phyloP scores from a whole-genome alignment of 2,888 invertebrate genomes.

The Nasonia oneida region DNA sequence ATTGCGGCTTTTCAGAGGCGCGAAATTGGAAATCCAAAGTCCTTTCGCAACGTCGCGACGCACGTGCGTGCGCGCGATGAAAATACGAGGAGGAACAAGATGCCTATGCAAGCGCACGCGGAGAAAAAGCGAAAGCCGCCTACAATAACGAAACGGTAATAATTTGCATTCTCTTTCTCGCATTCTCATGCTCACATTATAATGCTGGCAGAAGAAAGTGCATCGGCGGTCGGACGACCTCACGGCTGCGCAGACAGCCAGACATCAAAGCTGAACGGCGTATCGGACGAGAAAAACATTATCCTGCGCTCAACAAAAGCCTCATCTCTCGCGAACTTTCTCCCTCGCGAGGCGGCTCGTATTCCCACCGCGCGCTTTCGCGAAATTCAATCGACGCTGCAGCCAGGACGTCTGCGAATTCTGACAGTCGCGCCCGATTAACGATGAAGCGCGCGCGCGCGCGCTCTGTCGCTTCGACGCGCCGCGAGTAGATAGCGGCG shows the following conservation, averaged over 20 bases:
- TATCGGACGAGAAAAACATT: neutral
- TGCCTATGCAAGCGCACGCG: no score
- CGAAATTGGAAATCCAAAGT: no score
- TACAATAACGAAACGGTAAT: no score
- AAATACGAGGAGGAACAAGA: no score
- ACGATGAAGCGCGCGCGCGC: neutral
- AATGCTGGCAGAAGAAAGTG: neutral
- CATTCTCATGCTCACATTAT: neutral
- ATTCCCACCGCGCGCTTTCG: neutral
- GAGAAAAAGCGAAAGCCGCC: no score
- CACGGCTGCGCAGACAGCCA: neutral
- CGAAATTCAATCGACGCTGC: neutral
- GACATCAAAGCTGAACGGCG: neutral
- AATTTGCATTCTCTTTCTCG: conserved; percentile 18
- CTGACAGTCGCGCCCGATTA: conserved; percentile 8
- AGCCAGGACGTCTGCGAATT: no score
- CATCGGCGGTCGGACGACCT: neutral
- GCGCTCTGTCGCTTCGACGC: neutral
- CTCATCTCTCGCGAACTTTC: neutral
- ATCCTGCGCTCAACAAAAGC: neutral
- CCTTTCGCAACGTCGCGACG: neutral
- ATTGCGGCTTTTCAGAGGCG: no score
- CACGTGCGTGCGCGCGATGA: neutral
- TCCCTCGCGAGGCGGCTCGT: neutral
- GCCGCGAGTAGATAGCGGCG: neutral